phyloP scores from a whole-genome alignment of 2,113 vertebrate species.

The Chaetodon trifascialis region DNA sequence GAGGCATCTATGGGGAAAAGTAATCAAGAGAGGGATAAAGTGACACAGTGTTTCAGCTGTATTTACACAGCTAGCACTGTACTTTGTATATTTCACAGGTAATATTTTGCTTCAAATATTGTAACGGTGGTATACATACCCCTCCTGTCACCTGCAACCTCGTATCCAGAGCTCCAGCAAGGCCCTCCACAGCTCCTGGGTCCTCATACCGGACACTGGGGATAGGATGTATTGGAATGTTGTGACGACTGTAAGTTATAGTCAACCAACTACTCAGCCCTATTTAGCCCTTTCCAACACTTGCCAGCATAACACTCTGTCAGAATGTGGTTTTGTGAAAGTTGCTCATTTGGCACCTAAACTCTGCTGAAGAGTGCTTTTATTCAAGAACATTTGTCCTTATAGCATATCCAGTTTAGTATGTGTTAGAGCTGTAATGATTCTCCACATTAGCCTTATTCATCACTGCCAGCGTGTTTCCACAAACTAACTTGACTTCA shows the following conservation, averaged over 20 bases:
- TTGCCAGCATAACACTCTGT: too few species aligned
- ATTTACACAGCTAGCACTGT: neutral
- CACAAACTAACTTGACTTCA: too few species aligned
- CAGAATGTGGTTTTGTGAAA: too few species aligned
- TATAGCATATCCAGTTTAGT: too few species aligned
- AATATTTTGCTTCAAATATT: neutral
- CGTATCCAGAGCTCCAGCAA: slow-evolving; percentile 84
- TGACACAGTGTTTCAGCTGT: neutral
- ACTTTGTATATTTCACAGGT: neutral
- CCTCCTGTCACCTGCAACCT: slow-evolving; percentile 84
- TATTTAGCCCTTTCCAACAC: too few species aligned
- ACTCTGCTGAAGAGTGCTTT: too few species aligned
- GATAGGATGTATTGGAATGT: neutral
- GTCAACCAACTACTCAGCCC: neutral
- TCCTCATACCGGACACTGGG: slow-evolving; percentile 85
- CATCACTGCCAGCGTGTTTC: too few species aligned
- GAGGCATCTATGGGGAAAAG: slow-evolving; percentile 56
- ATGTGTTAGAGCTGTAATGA: too few species aligned
- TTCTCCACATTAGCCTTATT: too few species aligned
- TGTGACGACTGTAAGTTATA: neutral
- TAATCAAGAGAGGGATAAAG: neutral
- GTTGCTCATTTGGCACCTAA: too few species aligned
- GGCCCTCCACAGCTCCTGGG: slow-evolving; percentile 83
- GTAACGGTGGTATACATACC: slow-evolving; percentile 67
- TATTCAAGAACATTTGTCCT: too few species aligned